Evolutionary conservation across 2,797 vertebrate genomes (phyloP).

Genomic region (Sebastolobus altivelis): DNA sequence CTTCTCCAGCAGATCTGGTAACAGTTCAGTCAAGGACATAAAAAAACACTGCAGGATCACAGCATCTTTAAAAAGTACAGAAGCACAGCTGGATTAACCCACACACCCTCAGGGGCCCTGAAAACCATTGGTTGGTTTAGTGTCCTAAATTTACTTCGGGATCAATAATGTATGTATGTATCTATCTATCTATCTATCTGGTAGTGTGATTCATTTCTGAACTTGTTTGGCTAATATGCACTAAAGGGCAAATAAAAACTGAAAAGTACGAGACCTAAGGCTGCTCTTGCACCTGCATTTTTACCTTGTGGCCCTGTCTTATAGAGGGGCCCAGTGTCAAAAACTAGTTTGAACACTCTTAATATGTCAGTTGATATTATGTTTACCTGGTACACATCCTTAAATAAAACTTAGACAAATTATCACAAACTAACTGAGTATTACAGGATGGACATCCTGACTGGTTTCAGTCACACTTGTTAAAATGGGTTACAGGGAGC

Average conservation of each 20-base stretch:
- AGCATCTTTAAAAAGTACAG: not conserved
- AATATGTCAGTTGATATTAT: not conserved
- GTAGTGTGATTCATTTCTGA: not conserved
- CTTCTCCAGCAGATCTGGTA: constrained; percentile 95
- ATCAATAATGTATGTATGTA: too few species aligned
- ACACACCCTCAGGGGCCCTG: not conserved
- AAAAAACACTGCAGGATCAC: not conserved
- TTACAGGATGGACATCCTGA: not conserved
- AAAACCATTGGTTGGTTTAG: not conserved
- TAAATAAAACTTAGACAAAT: not conserved
- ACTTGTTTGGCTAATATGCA: not conserved
- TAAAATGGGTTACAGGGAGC: not conserved
- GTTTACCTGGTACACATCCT: not conserved
- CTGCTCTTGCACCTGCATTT: not conserved
- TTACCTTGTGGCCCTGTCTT: not conserved
- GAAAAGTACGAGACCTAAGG: not conserved
- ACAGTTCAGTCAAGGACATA: constrained; percentile 66
- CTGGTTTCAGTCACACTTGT: not conserved
- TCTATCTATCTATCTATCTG: too few species aligned
- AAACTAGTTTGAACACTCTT: not conserved
- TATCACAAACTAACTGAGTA: not conserved
- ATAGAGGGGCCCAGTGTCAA: not conserved
- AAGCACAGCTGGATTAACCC: not conserved
- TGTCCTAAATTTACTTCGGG: too few species aligned
- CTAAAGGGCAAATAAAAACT: not conserved